Evolutionary conservation across 1,140 invertebrate species (phyloP).

Genomic region (Belonocnema kinseyi): DNA sequence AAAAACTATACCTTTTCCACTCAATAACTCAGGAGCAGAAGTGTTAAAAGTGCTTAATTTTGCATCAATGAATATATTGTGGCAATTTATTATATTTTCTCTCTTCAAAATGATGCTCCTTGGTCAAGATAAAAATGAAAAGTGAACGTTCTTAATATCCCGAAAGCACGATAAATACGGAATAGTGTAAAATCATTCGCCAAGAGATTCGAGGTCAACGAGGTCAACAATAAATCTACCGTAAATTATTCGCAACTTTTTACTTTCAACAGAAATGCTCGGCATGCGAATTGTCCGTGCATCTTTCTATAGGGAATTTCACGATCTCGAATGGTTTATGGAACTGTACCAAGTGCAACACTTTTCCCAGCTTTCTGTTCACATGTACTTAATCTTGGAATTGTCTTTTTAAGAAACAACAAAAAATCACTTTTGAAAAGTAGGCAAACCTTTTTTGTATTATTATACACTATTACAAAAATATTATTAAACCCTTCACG

Average conservation of each 20-base stretch:
- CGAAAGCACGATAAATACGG: background rate
- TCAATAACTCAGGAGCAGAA: too few species aligned
- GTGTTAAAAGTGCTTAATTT: too few species aligned
- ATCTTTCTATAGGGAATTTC: conserved; percentile 15
- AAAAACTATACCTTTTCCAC: too few species aligned
- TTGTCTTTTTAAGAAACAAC: background rate
- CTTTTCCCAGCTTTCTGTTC: conserved; percentile 11
- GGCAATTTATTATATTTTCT: background rate
- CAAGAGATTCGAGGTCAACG: background rate
- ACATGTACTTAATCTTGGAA: background rate
- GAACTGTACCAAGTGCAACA: conserved; percentile 21
- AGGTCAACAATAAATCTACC: conserved; percentile 20
- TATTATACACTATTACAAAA: too few species aligned
- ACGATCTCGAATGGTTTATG: background rate
- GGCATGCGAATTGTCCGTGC: conserved; percentile 25
- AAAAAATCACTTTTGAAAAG: background rate
- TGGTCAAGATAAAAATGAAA: conserved; percentile 18
- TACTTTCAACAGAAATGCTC: conserved; percentile 21
- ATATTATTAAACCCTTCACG: too few species aligned
- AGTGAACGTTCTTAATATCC: conserved; percentile 9
- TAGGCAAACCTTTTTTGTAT: too few species aligned
- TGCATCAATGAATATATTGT: background rate
- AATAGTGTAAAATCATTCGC: conserved; percentile 9
- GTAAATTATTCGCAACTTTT: conserved; percentile 20
- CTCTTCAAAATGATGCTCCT: background rate